These are phyloP conservation scores for Brachypterus glaber DNA, from an alignment of 2,888 invertebrate species.

Conservation along the genomic window DNA sequence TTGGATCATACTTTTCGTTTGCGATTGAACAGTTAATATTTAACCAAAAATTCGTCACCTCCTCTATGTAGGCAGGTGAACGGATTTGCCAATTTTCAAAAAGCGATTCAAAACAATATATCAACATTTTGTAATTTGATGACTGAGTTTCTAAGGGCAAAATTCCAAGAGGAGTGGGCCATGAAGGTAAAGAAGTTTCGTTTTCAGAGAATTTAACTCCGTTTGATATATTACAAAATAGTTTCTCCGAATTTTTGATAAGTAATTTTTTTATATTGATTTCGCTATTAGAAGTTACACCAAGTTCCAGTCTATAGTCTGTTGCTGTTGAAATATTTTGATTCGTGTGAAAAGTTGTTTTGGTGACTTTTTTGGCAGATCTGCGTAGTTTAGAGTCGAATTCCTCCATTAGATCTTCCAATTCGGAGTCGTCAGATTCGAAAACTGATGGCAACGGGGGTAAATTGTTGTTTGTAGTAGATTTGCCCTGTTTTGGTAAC, in stretches of 20 bases:
- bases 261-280: conserved; percentile 55
- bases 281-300: conserved; percentile 69
- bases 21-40: conserved; percentile 57
- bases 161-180: conserved; percentile 37
- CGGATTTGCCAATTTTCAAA: conserved; percentile 59
- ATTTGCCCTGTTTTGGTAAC: conserved; percentile 16
- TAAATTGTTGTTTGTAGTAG: conserved; percentile 33
- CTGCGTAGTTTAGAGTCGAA: conserved; percentile 44
- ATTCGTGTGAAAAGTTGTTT: conserved; percentile 21
- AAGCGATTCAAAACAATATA: conserved; percentile 58
- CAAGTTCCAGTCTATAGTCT: conserved; percentile 70
- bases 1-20: conserved; percentile 48
- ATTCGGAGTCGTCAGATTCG: conserved; percentile 74
- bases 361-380: conserved; percentile 14
- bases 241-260: conserved; percentile 29
- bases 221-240: conserved; percentile 32
- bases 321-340: conserved; percentile 53
- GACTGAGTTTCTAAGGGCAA: conserved; percentile 33
- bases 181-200: conserved; percentile 26
- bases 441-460: conserved; percentile 56
- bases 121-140: conserved; percentile 52
- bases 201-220: conserved; percentile 18
- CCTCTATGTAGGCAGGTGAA: conserved; percentile 69
- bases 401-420: conserved; percentile 67
- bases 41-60: conserved; percentile 77